These are phyloP conservation scores for Drosophila mauritiana DNA, from an alignment of 1,140 invertebrate species.

Conservation along the genomic window DNA sequence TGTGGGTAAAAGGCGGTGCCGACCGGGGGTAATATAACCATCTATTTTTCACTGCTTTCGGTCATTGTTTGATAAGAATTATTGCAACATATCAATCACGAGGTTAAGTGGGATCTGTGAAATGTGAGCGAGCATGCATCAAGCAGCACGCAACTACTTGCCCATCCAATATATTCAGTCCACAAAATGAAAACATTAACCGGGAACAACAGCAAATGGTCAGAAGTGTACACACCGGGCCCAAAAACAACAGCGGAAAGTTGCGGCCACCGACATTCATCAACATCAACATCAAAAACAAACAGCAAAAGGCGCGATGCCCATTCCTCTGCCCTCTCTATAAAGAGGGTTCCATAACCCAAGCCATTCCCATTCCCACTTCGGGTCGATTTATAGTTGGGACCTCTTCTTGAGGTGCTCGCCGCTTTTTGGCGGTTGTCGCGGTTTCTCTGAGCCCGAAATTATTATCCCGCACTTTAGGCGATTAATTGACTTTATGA, in stretches of 20 bases:
- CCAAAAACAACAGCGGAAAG: constrained; percentile 51
- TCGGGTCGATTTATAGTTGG: constrained; percentile 64
- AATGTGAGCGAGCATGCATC: constrained; percentile 78
- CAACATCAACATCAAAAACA: constrained; percentile 67
- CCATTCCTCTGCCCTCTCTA: constrained; percentile 6
- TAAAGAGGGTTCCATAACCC: constrained; percentile 16
- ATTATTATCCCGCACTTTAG: constrained; percentile 73
- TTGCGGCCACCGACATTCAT: constrained; percentile 79
- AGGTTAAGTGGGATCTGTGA: constrained; percentile 77
- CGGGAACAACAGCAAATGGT: constrained; percentile 57
- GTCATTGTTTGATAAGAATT: constrained; percentile 83
- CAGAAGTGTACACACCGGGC: constrained; percentile 14
- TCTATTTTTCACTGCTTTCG: constrained; percentile 59
- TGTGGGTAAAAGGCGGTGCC: constrained; percentile 2
- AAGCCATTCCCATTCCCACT: constrained; percentile 12
- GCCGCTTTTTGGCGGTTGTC: constrained; percentile 79
- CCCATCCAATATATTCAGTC: constrained; percentile 49
- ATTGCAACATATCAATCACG: constrained; percentile 84
- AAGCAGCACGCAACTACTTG: constrained; percentile 67
- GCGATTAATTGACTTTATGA: constrained; percentile 80
- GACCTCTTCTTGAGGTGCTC: constrained; percentile 66
- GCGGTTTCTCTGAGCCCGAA: constrained; percentile 66
- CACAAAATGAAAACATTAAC: constrained; percentile 77
- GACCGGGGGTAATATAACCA: constrained; percentile 28
- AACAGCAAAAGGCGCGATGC: constrained; percentile 71